A percentile compares a stretch with the other conserved stretches of the same genome.
phyloP scores from a whole-genome alignment of 2,797 vertebrate genomes.

The Holocentrus rufus region DNA sequence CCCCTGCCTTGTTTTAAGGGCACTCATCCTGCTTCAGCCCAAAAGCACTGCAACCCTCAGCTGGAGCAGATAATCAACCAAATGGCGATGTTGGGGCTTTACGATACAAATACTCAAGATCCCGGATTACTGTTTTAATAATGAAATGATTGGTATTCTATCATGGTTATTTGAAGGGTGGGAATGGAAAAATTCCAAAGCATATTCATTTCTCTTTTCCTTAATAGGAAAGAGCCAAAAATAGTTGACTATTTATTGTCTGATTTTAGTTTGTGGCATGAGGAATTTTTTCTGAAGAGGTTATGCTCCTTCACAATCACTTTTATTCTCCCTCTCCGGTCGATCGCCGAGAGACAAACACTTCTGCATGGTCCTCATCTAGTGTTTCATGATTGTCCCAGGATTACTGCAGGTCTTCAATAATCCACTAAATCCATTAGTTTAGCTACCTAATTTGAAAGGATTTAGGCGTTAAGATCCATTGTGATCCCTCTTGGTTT shows the following conservation, averaged over 20 bases:
- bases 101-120: constrained; percentile 6
- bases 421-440: background rate
- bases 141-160: constrained; percentile 21
- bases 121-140: constrained; percentile 24
- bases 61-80: constrained; percentile 26
- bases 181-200: constrained; percentile 39
- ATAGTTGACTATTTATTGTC: constrained; percentile 44
- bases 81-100: constrained; percentile 19
- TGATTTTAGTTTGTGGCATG: constrained; percentile 58
- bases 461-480: constrained; percentile 12
- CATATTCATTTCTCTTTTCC: constrained; percentile 36
- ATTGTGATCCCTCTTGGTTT: background rate
- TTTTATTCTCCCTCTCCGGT: constrained; percentile 21
- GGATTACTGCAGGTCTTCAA: constrained; percentile 9
- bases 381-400: background rate
- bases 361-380: constrained; percentile 35
- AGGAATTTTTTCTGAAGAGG: constrained; percentile 62
- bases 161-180: constrained; percentile 27
- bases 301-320: constrained; percentile 36
- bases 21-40: constrained; percentile 23
- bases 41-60: constrained; percentile 35
- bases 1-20: constrained; percentile 7
- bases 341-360: constrained; percentile 3
- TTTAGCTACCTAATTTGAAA: constrained; percentile 8
- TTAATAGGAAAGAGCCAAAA: constrained; percentile 42